Evolutionary conservation across 2,888 invertebrate species (phyloP), one percentile per base, ranked within the genome.

Genomic region (Cheilosia grossa): DNA sequence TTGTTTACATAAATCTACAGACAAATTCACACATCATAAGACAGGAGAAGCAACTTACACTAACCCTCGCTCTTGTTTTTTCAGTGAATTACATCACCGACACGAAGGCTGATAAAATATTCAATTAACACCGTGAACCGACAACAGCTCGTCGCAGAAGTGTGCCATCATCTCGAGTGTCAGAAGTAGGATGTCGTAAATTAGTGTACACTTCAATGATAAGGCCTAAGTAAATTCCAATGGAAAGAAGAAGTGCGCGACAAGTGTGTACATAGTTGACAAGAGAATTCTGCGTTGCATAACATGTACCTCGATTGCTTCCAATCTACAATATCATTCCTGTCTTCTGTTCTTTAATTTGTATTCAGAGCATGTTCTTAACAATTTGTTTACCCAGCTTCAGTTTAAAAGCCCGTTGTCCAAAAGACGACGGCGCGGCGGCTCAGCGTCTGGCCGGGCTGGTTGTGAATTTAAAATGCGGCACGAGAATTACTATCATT

Each of bases 111-210:
- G 67, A 59, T 66, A 67, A 67, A 59, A 67, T 67, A 75, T 75
- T 75, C 75, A 75, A 75, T 75, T 75, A 75, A 59, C 66, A 67
- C 75, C 58, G 58, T 75, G 58, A 49, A 63, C 56, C 27, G 53
- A 27, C 33, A 66, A 49, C 75, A 27, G 75, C 30, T 21, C 58
- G 33, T 51, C 75, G 49, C 17, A 59, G n/a, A 75, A 75, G 75
- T 75, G 75, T 75, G 75, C 67, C 75, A 51, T 66, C 59, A 51
- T 66, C 59, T 56, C 47, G n/a, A 56, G 64, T 59, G 40, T 66
- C 75, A 67, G 21, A 58, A 75, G 74, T 75, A 66, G 75, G 75
- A 75, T 75, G 75, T 75, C 59, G 66, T 75, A 75, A 75, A 75
- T 75, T 75, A 75, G 66, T 51, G 51, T 75, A 51, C 37, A 37